Evolutionary conservation across 1,140 invertebrate genomes (phyloP), one percentile per base, ranked within the genome.

Genomic region (Pogonus chalceus): DNA sequence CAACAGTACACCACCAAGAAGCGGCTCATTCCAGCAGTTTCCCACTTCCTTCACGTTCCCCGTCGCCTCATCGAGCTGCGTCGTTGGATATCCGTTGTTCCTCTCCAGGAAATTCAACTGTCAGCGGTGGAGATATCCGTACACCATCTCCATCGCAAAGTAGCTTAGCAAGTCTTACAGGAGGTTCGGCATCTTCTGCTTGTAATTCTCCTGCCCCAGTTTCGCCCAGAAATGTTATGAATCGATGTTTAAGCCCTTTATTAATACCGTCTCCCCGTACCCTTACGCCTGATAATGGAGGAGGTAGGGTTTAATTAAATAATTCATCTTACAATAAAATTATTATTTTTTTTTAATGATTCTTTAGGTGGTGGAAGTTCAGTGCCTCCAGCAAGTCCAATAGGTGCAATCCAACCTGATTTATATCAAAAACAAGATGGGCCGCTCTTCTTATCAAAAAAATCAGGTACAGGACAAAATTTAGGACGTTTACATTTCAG

Each of bases 341-440:
- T 22, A 23, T 56, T 43, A 39, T 50, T 58, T 69, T 1, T 70
- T 66, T 1, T 72, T 69, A 2, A 59, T 72, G 2, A 74, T 71
- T 57, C 73, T 72, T 1, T 68, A n/a, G n/a, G n/a, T n/a, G n/a
- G n/a, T n/a, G n/a, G n/a, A n/a, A 66, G 10, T 57, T 62, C 37
- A 1, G 55, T 56, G 62, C 76, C 35, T 50, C 80, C 82, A 2
- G 80, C 85, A 35, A 85, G 84, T 48, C 83, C 86, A 0, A 67
- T 90, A 18, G 90, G 90, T n/a, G 82, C 88, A 9, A 79, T 93
- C 2, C 87, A 92, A 61, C 88, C 89, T 0, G 88, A 92, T 65
- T 76, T 93, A 2, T 93, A 93, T 69, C 79, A 82, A 14, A 78
- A 82, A 61, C 76, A 79, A 51, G 85, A 87, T 61, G 83, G 82